Evolutionary conservation across 1,140 invertebrate genomes (phyloP).

Genomic region (Zaprionus gabonicus): DNA sequence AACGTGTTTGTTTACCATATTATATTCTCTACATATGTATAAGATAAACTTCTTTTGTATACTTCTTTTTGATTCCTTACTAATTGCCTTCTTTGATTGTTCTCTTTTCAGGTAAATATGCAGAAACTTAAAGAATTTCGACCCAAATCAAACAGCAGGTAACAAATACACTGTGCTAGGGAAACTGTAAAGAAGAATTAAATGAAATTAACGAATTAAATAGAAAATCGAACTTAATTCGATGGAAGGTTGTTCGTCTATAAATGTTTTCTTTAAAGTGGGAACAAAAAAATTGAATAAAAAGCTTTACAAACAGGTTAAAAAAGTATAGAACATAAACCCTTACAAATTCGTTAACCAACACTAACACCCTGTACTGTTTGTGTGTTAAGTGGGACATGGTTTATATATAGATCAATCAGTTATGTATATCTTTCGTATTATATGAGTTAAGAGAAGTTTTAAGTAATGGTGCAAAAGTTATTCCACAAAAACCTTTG

Average conservation of each 20-base stretch:
- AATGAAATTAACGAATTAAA: no score
- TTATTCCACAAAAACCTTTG: no score
- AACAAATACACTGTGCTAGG: background rate
- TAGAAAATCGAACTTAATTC: no score
- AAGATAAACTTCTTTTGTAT: slow-evolving; percentile 13
- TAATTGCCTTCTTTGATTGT: background rate
- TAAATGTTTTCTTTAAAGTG: no score
- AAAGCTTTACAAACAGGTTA: background rate
- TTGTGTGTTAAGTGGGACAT: no score
- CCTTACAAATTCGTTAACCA: background rate
- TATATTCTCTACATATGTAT: background rate
- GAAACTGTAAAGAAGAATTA: background rate
- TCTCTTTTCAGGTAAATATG: slow-evolving; percentile 62
- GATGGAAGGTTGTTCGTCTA: no score
- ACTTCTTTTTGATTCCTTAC: slow-evolving; percentile 2
- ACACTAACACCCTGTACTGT: background rate
- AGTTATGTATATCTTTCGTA: no score
- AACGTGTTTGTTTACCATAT: background rate
- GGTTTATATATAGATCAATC: no score
- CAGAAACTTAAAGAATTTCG: background rate
- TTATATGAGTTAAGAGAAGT: no score
- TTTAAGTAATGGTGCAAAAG: no score
- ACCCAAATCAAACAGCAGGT: background rate
- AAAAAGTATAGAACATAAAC: background rate
- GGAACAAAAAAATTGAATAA: background rate